Percentiles rank a stretch among this genome's conserved stretches.
Evolutionary conservation across 2,113 vertebrate species (phyloP).

Genomic region (Suncus etruscus): DNA sequence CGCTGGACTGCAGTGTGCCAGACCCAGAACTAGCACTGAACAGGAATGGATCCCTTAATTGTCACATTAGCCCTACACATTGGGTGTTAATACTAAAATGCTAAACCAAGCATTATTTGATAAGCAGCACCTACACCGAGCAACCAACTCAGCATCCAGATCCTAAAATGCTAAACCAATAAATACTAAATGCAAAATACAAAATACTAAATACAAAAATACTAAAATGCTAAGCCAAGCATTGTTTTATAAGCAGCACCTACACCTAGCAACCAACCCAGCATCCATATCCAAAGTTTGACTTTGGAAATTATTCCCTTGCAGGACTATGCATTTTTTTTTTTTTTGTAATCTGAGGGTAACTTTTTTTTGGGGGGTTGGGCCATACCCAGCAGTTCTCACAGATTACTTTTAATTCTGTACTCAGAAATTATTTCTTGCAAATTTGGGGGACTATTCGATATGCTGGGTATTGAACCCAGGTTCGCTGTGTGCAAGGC

Average conservation of each 20-base stretch:
- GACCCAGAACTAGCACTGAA: not conserved
- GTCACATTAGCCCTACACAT: not conserved
- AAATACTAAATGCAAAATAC: too few relatives aligned
- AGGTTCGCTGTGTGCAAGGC: too few relatives aligned
- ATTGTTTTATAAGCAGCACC: not conserved
- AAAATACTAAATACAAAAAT: too few relatives aligned
- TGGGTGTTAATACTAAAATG: not conserved
- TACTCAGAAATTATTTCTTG: too few relatives aligned
- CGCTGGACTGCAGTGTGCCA: not conserved
- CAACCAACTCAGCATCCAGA: not conserved
- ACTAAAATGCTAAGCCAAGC: not conserved
- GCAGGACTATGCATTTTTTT: not conserved
- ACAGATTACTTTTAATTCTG: too few relatives aligned
- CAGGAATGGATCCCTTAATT: not conserved
- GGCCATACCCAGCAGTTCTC: too few relatives aligned
- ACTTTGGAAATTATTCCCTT: not conserved
- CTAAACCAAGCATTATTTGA: not conserved
- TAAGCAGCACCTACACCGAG: not conserved
- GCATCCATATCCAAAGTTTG: not conserved
- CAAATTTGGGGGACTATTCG: too few relatives aligned
- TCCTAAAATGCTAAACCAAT: too few relatives aligned
- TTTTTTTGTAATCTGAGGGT: not conserved
- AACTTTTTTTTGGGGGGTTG: not conserved
- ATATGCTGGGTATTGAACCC: too few relatives aligned
- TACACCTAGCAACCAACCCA: not conserved